phyloP scores from a whole-genome alignment of 2,113 vertebrate species.

The Psettodes erumei region DNA sequence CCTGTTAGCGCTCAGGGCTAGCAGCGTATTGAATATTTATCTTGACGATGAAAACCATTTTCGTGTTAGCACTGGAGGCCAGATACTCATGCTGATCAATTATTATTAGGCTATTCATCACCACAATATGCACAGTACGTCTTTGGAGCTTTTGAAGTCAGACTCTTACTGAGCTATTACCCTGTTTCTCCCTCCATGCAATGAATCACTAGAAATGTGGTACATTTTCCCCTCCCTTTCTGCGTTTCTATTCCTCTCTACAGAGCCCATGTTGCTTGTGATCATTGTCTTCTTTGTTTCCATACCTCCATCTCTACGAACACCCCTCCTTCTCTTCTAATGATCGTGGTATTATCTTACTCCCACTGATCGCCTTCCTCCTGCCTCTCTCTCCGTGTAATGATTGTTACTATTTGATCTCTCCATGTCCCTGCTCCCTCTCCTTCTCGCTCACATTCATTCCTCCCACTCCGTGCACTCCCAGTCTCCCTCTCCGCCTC shows the following conservation, averaged over 20 bases:
- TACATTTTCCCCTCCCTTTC: not conserved
- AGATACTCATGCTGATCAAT: slow-evolving; percentile 11
- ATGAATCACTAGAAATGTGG: slow-evolving; percentile 17
- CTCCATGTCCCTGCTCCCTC: slow-evolving; percentile 19
- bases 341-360: slow-evolving; percentile 51
- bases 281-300: slow-evolving; percentile 31
- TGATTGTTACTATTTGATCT: slow-evolving; percentile 64
- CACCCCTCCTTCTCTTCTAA: slow-evolving; percentile 29
- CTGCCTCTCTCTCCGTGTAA: slow-evolving; percentile 51
- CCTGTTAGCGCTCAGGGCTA: not conserved
- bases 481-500: slow-evolving; percentile 5
- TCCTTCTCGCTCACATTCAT: slow-evolving; percentile 34
- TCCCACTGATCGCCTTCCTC: slow-evolving; percentile 48
- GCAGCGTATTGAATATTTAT: slow-evolving; percentile 36
- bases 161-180: slow-evolving; percentile 2
- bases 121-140: not conserved
- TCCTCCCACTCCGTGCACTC: slow-evolving; percentile 65
- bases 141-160: slow-evolving; percentile 9
- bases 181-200: not conserved
- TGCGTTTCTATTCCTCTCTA: not conserved
- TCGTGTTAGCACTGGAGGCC: not conserved
- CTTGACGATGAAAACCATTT: not conserved
- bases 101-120: slow-evolving; percentile 36
- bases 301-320: slow-evolving; percentile 22
- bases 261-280: slow-evolving; percentile 16